A percentile compares a stretch with the other conserved stretches of the same genome.
Evolutionary conservation across 35 echinoderm and acorn worm species (phyloP).

Genomic region (Apostichopus japonicus): DNA sequence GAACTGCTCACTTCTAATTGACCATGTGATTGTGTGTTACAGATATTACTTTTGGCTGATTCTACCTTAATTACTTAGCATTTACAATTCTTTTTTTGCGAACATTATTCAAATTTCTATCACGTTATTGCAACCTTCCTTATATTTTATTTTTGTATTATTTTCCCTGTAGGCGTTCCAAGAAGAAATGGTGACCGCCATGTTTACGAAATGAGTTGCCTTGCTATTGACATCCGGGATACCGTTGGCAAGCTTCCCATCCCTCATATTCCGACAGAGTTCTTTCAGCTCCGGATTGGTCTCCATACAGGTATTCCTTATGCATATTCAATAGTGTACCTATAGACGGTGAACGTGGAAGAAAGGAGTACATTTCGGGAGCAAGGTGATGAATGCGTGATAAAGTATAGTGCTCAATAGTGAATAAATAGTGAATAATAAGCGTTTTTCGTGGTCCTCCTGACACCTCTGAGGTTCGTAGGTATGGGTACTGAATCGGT

Average conservation of each 20-base stretch:
- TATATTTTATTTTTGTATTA: not conserved
- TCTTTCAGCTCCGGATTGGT: constrained; percentile 44
- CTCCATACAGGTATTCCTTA: constrained; percentile 28
- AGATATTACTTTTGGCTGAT: too few relatives aligned
- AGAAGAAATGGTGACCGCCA: constrained; percentile 37
- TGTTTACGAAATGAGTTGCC: constrained; percentile 43
- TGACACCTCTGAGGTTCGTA: too few relatives aligned
- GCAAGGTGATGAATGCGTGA: not conserved
- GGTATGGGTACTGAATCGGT: too few relatives aligned
- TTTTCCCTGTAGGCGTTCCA: constrained; percentile 13
- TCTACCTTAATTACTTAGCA: too few relatives aligned
- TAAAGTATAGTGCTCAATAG: not conserved
- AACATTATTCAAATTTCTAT: too few relatives aligned
- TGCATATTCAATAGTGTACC: not conserved
- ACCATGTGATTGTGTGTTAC: too few relatives aligned
- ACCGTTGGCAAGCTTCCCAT: constrained; percentile 45
- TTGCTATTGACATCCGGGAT: constrained; percentile 47
- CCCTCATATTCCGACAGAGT: constrained; percentile 28
- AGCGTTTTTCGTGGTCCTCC: not conserved
- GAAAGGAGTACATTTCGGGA: not conserved
- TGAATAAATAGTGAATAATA: not conserved
- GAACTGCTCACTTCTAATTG: too few relatives aligned
- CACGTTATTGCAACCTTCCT: not conserved
- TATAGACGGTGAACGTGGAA: not conserved
- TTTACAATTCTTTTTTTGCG: too few relatives aligned